A percentile compares a stretch with the other conserved stretches of the same genome.
These are phyloP conservation scores for Nomada fucata DNA, from an alignment of 2,888 invertebrate species.

Conservation along the genomic window DNA sequence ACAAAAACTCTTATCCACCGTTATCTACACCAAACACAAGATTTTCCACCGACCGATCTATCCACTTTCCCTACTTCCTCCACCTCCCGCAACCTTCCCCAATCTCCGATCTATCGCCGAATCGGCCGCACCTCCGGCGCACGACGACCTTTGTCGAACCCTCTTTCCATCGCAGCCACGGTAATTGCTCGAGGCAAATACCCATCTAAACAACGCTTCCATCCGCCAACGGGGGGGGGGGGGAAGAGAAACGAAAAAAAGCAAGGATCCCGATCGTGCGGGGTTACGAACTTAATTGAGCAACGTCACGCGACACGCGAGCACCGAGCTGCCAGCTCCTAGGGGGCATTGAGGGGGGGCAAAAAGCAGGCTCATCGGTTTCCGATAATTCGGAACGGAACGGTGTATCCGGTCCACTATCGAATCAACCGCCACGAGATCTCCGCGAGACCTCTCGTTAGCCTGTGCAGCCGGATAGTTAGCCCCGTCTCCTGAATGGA, in stretches of 20 bases:
- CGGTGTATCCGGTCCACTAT: constrained; percentile 34
- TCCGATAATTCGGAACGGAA: constrained; percentile 69
- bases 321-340: constrained; percentile 9
- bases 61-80: background rate
- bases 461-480: constrained; percentile 58
- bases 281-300: constrained; percentile 57
- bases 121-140: constrained; percentile 30
- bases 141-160: constrained; percentile 7
- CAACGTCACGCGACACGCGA: constrained; percentile 68
- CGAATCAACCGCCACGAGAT: constrained; percentile 65
- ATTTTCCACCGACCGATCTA: background rate
- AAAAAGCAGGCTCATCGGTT: constrained; percentile 64
- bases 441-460: constrained; percentile 67
- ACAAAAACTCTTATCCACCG: no score
- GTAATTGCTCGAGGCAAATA: constrained; percentile 44
- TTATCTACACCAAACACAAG: constrained; percentile 17
- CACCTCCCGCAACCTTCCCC: background rate
- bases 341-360: background rate
- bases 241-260: constrained; percentile 29
- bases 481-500: constrained; percentile 58
- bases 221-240: background rate
- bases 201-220: constrained; percentile 36
- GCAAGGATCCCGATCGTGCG: constrained; percentile 3
- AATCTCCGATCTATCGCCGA: constrained; percentile 41
- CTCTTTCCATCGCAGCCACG: constrained; percentile 26